These are phyloP conservation scores for Carduelis carduelis DNA, from an alignment of 2,797 vertebrate species.

Conservation along the genomic window DNA sequence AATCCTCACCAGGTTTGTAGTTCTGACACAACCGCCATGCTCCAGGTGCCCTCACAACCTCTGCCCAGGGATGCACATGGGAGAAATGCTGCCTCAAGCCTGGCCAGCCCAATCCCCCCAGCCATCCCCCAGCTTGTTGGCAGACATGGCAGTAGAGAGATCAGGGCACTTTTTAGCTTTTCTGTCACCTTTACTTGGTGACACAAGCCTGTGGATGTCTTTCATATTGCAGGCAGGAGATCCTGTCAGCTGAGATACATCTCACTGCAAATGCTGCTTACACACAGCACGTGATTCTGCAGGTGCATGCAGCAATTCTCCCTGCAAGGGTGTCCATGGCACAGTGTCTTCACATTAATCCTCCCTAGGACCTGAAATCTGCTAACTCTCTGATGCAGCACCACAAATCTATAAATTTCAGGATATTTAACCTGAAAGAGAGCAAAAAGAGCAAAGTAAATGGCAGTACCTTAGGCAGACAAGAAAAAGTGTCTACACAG, in stretches of 20 bases:
- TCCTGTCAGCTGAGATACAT: neutral
- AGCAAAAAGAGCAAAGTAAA: neutral
- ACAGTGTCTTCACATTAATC: neutral
- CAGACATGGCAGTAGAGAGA: neutral
- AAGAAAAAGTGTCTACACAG: neutral
- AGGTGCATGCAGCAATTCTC: neutral
- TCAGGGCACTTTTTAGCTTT: neutral
- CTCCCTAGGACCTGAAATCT: neutral
- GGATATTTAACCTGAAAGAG: neutral
- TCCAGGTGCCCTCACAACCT: too few species aligned
- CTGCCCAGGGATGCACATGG: neutral
- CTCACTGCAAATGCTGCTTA: neutral
- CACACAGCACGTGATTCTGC: fast-evolving
- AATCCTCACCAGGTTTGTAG: neutral
- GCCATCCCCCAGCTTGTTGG: neutral
- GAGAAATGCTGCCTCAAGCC: neutral
- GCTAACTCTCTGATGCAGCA: neutral
- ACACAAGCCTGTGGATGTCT: neutral
- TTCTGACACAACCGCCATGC: neutral
- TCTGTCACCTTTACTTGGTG: neutral
- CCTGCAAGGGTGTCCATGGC: neutral
- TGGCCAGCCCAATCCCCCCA: neutral
- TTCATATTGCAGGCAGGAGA: neutral
- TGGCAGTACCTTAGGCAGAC: neutral
- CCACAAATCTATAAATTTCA: neutral